Conservation (phyloP, 2,888 invertebrate species). For the Bimastos eiseni region DNA sequence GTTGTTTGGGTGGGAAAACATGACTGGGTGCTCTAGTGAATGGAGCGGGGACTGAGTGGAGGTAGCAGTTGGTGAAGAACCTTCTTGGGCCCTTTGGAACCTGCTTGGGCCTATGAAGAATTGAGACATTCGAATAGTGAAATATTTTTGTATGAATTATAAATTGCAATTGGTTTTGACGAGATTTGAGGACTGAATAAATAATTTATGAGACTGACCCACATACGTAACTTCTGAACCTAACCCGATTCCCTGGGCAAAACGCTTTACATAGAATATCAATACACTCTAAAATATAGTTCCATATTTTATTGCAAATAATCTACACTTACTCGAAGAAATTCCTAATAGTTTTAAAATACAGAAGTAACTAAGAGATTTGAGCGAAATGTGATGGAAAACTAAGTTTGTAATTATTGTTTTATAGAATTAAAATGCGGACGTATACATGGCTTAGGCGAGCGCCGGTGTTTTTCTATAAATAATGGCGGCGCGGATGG, state of each 20-base stretch:
- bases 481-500: neutral
- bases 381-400: neutral
- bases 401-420: neutral
- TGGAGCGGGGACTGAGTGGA: too few relatives aligned
- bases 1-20: too few relatives aligned
- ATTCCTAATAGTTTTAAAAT: neutral
- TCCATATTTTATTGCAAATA: neutral
- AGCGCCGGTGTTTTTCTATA: neutral
- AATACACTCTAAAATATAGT: neutral
- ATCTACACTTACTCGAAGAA: neutral
- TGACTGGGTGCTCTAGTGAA: too few relatives aligned
- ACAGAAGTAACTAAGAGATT: neutral
- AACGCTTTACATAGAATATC: neutral
- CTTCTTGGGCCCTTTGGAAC: too few relatives aligned
- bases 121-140: too few relatives aligned
- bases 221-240: neutral
- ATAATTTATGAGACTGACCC: too few relatives aligned
- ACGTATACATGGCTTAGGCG: neutral
- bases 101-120: too few relatives aligned
- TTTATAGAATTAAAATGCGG: neutral
- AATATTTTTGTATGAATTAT: too few relatives aligned
- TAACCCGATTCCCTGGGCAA: neutral
- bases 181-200: too few relatives aligned
- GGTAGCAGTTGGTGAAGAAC: too few relatives aligned
- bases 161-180: too few relatives aligned